Percentiles rank a stretch among this genome's conserved stretches.
Evolutionary conservation across 1,140 invertebrate species (phyloP).

Genomic region (Rhopalosiphum maidis): DNA sequence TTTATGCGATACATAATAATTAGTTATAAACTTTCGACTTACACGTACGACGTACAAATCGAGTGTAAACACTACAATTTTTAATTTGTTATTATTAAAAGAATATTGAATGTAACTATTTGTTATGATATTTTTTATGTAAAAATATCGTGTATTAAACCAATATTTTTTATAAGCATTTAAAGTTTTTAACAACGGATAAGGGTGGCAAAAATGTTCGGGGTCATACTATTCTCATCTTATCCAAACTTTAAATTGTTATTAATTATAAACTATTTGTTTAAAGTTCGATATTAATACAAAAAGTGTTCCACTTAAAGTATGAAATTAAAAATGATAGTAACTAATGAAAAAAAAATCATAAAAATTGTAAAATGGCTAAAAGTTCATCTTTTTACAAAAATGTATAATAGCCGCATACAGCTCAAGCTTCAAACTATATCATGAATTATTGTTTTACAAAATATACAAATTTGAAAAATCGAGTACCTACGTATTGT

Average conservation of each 20-base stretch:
- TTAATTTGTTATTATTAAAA: not conserved
- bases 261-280: not conserved
- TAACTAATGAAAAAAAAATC: not conserved
- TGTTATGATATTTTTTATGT: not conserved
- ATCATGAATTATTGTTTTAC: no score
- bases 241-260: not conserved
- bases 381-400: not conserved
- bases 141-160: not conserved
- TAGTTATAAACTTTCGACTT: not conserved
- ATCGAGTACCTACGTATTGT: not conserved
- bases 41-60: not conserved
- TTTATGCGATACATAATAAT: not conserved
- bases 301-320: not conserved
- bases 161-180: not conserved
- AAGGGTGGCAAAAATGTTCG: not conserved
- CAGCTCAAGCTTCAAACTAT: no score
- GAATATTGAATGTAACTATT: not conserved
- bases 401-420: not conserved
- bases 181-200: not conserved
- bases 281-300: not conserved
- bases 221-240: not conserved
- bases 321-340: not conserved
- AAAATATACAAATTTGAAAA: not conserved
- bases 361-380: no score
- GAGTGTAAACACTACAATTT: not conserved